Evolutionary conservation across 2,888 invertebrate genomes (phyloP).

Genomic region (Pteria penguin): DNA sequence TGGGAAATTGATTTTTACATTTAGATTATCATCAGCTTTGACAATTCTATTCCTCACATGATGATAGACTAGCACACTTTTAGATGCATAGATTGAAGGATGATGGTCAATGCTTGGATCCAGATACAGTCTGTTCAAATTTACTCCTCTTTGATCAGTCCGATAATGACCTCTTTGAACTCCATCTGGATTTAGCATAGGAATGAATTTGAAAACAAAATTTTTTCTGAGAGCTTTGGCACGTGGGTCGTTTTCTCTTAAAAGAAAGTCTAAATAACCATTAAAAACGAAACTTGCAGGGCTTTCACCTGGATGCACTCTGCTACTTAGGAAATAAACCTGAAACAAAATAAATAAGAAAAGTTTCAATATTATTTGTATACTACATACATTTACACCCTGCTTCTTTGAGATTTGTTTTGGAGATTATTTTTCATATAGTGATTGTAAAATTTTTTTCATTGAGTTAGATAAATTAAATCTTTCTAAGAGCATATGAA

Average conservation of each 20-base stretch:
- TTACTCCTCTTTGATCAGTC: slow-evolving; percentile 92
- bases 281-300: slow-evolving; percentile 94
- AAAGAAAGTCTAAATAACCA: slow-evolving; percentile 90
- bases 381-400: too few relatives aligned
- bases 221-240: slow-evolving; percentile 86
- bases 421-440: too few relatives aligned
- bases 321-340: slow-evolving; percentile 91
- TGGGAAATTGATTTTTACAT: slow-evolving; percentile 64
- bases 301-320: slow-evolving; percentile 96
- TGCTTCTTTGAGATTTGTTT: too few relatives aligned
- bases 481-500: too few relatives aligned
- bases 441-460: too few relatives aligned
- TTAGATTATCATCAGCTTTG: slow-evolving; percentile 46
- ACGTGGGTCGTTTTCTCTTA: slow-evolving; percentile 87
- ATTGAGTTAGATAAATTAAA: too few relatives aligned
- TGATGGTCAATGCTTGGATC: slow-evolving; percentile 88
- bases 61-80: slow-evolving; percentile 83
- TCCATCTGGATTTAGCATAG: slow-evolving; percentile 95
- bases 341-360: slow-evolving; percentile 76
- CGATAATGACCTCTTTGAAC: slow-evolving; percentile 88
- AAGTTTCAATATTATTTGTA: too few relatives aligned
- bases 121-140: slow-evolving; percentile 92
- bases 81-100: slow-evolving; percentile 92
- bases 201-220: slow-evolving; percentile 92
- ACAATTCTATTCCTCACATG: slow-evolving; percentile 77